These are phyloP conservation scores for Nyctibius grandis DNA, from an alignment of 2,797 vertebrate species.

Conservation along the genomic window DNA sequence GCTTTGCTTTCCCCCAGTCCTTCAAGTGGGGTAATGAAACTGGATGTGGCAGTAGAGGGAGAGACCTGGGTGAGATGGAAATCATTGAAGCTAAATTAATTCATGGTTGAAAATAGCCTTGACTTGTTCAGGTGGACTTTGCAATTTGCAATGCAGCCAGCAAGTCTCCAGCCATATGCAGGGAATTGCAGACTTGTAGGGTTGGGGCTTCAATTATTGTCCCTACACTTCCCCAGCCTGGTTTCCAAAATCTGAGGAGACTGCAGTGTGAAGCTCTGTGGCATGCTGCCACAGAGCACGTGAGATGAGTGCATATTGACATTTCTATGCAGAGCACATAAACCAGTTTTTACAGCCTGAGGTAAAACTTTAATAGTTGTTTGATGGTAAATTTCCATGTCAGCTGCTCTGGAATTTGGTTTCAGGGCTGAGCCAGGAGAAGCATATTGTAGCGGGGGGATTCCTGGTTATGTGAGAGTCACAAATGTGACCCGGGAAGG, in stretches of 20 bases:
- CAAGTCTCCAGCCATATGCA: background rate
- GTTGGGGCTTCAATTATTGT: background rate
- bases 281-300: background rate
- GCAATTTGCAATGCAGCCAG: background rate
- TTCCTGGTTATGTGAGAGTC: conserved; percentile 68
- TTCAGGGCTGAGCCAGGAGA: conserved; percentile 50
- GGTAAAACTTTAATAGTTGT: conserved; percentile 47
- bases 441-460: conserved; percentile 60
- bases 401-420: conserved; percentile 61
- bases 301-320: background rate
- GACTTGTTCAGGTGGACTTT: background rate
- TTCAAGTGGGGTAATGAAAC: background rate
- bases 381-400: conserved; percentile 65
- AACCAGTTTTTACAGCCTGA: conserved; percentile 24
- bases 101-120: background rate
- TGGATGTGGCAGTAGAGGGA: background rate
- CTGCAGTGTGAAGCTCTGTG: background rate
- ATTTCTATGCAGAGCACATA: background rate
- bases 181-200: background rate
- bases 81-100: accelerated
- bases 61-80: background rate
- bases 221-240: background rate
- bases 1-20: background rate
- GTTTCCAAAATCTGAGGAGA: background rate
- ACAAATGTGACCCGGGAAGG: conserved; percentile 56